A percentile compares a stretch with the other conserved stretches of the same genome.
phyloP scores from a whole-genome alignment of 2,113 vertebrate species.

The Labeo rohita region DNA sequence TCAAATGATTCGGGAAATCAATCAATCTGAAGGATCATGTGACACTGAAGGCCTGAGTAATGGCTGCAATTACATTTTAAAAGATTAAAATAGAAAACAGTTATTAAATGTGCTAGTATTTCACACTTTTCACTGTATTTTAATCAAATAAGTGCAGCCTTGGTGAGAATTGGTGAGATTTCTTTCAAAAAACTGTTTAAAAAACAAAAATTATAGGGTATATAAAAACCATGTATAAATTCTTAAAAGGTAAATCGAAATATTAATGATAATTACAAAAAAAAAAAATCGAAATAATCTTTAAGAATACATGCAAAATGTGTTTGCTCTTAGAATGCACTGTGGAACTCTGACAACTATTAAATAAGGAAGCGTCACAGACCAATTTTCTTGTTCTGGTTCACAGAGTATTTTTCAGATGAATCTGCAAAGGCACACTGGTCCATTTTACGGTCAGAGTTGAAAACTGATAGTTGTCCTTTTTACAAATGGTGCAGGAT shows the following conservation, averaged over 20 bases:
- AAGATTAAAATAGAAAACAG: background rate
- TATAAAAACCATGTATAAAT: no score
- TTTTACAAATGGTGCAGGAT: slow-evolving; percentile 63
- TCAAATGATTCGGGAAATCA: no score
- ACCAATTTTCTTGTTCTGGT: background rate
- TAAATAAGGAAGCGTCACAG: background rate
- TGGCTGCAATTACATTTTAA: no score
- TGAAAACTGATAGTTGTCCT: slow-evolving; percentile 67
- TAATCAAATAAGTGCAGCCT: background rate
- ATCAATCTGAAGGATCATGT: no score
- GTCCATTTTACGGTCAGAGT: slow-evolving; percentile 61
- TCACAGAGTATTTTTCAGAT: background rate
- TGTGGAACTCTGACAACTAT: background rate
- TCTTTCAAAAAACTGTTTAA: background rate
- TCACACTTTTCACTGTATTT: background rate
- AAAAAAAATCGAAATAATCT: background rate
- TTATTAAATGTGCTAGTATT: background rate
- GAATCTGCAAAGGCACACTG: slow-evolving; percentile 21
- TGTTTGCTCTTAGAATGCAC: background rate
- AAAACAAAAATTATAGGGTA: no score
- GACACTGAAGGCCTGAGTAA: no score
- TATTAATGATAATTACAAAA: background rate
- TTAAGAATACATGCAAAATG: background rate
- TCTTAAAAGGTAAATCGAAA: background rate
- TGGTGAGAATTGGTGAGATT: background rate